Evolutionary conservation across 2,888 invertebrate species (phyloP), one percentile per base, ranked within the genome.

Genomic region (Mythimna ferrago): DNA sequence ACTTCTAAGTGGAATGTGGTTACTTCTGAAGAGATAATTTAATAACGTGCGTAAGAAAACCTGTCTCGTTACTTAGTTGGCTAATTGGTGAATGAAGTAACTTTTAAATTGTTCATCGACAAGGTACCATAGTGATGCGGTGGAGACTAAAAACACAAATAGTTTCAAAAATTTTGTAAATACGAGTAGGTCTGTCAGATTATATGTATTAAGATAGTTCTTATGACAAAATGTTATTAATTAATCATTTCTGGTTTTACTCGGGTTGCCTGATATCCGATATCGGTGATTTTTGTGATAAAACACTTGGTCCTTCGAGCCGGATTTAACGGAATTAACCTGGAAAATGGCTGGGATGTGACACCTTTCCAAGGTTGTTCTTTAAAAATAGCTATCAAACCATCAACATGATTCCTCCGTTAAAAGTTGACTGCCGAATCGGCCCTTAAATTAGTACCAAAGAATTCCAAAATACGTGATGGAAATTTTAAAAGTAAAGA

Each of bases 1-100:
- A 54, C 71, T 53, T 70, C 68, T 75, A 11, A 21, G 44, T 69
- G 82, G 81, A 82, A 86, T 85, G 86, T 76, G 58, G 78, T 74
- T 72, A 67, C 68, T 60, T 65, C 57, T 57, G 53, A 53, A 53
- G 63, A 26, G 57, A 65, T 54, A 56, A 71, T 58, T 76, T 68
- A 67, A 71, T 70, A 60, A 68, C n/a, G 78, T 56, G 66, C 71
- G 51, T 75, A 68, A 35, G 56, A 66, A 67, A 64, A 70, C 78
- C 58, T 66, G 82, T 58, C 51, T 26, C 4, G 54, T 54, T 63
- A 70, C 63, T 54, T 56, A 69, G 60, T 71, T 78, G 16, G 26
- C 38, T 60, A 54, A 66, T 44, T 67, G 32, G 68, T 53, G 19
- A 75, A 60, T 54, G 38, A 14, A 53, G 48, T 58, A 51, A 56